A percentile compares a stretch with the other conserved stretches of the same genome.
Conservation (phyloP, 53 echinoderm and acorn worm genomes). For the Paracentrotus lividus region DNA sequence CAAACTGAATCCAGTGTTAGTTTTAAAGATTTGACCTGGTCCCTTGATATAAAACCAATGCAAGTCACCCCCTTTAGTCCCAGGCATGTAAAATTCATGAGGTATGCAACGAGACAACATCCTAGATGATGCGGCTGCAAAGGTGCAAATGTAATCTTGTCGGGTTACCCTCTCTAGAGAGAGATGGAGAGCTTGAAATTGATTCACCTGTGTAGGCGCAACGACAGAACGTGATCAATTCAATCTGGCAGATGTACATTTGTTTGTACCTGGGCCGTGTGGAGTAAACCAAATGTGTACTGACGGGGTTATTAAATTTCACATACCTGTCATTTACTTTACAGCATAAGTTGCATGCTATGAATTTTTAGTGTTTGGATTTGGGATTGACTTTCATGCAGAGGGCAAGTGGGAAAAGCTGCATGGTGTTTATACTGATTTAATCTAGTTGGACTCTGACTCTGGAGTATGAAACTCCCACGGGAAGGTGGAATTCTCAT, state of each 20-base stretch:
- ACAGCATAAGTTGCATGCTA: not conserved
- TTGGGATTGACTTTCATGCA: constrained; percentile 3
- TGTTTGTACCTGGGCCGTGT: not conserved
- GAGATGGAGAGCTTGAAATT: not conserved
- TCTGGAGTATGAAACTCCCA: not conserved
- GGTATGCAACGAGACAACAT: not conserved
- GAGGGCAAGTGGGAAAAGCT: not conserved
- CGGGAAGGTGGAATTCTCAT: not conserved
- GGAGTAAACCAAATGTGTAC: not conserved
- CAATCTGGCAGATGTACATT: not conserved
- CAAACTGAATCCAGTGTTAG: not conserved
- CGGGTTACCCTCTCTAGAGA: not conserved
- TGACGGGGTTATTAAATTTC: not conserved
- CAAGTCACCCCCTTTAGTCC: not conserved
- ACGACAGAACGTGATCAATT: constrained; percentile 2
- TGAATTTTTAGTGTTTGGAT: not conserved
- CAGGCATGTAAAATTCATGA: not conserved
- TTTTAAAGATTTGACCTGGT: not conserved
- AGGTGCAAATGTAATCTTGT: constrained; percentile 4
- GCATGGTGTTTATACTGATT: not conserved
- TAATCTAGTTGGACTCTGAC: not conserved
- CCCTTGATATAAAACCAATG: not conserved
- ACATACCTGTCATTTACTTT: not conserved
- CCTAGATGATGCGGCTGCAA: not conserved
- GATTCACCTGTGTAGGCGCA: constrained; percentile 1